Percentiles rank a stretch among this genome's conserved stretches.
Evolutionary conservation across 1,140 invertebrate genomes (phyloP).

Genomic region (Pogonus chalceus): DNA sequence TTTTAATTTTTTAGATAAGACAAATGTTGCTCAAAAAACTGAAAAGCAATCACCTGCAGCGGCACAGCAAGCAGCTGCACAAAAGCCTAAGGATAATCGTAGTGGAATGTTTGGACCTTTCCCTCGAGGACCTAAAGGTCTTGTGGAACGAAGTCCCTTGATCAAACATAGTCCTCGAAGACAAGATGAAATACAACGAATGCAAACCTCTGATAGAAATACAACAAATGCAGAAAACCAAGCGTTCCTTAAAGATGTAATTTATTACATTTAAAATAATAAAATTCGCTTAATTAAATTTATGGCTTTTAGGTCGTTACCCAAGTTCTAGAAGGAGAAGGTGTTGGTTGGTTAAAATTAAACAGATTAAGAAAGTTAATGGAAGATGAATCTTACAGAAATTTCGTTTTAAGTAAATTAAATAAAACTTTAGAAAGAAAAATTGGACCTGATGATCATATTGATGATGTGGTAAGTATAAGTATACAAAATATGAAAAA

Average conservation of each 20-base stretch:
- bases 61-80: slow-evolving; percentile 36
- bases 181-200: slow-evolving; percentile 54
- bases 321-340: slow-evolving; percentile 89
- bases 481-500: background rate
- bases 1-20: slow-evolving; percentile 1
- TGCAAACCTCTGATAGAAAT: slow-evolving; percentile 55
- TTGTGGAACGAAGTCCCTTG: slow-evolving; percentile 81
- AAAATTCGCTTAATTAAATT: slow-evolving; percentile 1
- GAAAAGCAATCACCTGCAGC: slow-evolving; percentile 19
- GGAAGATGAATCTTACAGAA: slow-evolving; percentile 98
- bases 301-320: slow-evolving; percentile 59
- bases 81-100: slow-evolving; percentile 40
- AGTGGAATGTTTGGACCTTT: slow-evolving; percentile 60
- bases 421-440: slow-evolving; percentile 91
- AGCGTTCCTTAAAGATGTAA: slow-evolving; percentile 73
- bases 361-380: slow-evolving; percentile 92
- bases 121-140: slow-evolving; percentile 64
- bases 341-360: slow-evolving; percentile 92
- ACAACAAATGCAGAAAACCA: slow-evolving; percentile 78
- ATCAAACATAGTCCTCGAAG: slow-evolving; percentile 69
- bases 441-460: slow-evolving; percentile 89
- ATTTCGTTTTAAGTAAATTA: slow-evolving; percentile 88
- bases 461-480: slow-evolving; percentile 88
- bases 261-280: slow-evolving; percentile 22
- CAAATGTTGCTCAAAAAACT: slow-evolving; percentile 2